A percentile compares a stretch with the other conserved stretches of the same genome.
Evolutionary conservation across 2,113 vertebrate species (phyloP).

Genomic region (Arizona elegans): DNA sequence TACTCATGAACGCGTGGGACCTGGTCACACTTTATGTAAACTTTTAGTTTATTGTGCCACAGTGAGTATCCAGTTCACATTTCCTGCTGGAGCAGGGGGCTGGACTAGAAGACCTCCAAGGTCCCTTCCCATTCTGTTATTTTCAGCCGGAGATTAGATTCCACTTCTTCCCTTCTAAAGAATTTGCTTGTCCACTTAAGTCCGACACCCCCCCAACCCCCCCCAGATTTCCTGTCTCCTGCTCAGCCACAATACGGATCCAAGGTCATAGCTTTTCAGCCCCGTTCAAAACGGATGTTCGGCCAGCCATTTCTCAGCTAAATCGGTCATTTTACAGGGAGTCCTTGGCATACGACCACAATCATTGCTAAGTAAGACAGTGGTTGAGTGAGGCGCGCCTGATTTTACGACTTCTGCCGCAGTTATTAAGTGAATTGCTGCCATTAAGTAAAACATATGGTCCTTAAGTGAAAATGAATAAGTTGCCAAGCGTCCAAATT

Average conservation of each 20-base stretch:
- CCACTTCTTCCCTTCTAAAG: not conserved
- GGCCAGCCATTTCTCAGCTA: not conserved
- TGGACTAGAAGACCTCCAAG: too few relatives aligned
- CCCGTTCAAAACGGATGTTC: not conserved
- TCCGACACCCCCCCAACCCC: not conserved
- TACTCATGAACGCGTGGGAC: not conserved
- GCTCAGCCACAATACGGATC: not conserved
- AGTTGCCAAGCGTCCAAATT: too few relatives aligned
- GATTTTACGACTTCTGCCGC: not conserved
- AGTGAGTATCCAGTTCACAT: not conserved
- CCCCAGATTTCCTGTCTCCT: not conserved
- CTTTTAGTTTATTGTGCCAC: not conserved
- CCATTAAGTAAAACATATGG: not conserved
- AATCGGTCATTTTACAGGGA: not conserved
- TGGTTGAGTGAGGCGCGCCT: not conserved
- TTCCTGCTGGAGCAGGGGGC: too few relatives aligned
- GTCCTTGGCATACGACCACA: not conserved
- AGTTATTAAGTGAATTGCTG: not conserved
- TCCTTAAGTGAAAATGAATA: too few relatives aligned
- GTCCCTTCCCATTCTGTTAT: too few relatives aligned
- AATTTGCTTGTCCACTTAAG: not conserved
- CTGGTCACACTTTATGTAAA: not conserved
- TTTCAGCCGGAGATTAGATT: not conserved
- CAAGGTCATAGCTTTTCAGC: not conserved
- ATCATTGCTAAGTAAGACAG: not conserved